Conservation (phyloP, 2,888 invertebrate species). For the Lasioglossum marginatum region DNA sequence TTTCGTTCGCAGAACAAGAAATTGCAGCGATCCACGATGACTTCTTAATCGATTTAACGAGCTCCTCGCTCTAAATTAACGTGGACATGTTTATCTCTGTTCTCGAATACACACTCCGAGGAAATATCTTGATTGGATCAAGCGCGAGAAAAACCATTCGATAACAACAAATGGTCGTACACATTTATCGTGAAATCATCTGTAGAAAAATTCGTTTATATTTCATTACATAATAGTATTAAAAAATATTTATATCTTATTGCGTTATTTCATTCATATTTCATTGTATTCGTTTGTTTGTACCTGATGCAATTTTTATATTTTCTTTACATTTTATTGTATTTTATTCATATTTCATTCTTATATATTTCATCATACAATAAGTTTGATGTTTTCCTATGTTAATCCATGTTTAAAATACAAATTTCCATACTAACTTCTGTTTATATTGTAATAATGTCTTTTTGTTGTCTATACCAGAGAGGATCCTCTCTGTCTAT, state of each 20-base stretch:
- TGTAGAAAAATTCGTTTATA: neutral
- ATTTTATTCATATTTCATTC: neutral
- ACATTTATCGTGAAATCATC: neutral
- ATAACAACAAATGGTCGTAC: neutral
- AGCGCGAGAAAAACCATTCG: neutral
- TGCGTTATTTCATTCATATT: neutral
- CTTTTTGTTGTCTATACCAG: no score
- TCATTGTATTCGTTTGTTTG: neutral
- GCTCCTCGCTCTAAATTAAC: neutral
- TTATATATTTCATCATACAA: neutral
- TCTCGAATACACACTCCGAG: neutral
- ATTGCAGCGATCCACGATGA: slow-evolving; percentile 5
- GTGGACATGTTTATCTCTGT: neutral
- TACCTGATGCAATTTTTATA: neutral
- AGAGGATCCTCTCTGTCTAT: no score
- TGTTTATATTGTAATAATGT: no score
- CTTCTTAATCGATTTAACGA: slow-evolving; percentile 6
- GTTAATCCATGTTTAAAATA: no score
- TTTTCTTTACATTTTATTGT: neutral
- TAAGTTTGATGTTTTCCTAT: neutral
- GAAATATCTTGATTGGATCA: neutral
- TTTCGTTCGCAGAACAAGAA: slow-evolving; percentile 38
- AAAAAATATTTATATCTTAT: neutral
- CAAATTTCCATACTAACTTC: no score
- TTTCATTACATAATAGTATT: neutral